Base-by-base conservation (phyloP, 2,888 invertebrate species). In the Nomada flava region DNA sequence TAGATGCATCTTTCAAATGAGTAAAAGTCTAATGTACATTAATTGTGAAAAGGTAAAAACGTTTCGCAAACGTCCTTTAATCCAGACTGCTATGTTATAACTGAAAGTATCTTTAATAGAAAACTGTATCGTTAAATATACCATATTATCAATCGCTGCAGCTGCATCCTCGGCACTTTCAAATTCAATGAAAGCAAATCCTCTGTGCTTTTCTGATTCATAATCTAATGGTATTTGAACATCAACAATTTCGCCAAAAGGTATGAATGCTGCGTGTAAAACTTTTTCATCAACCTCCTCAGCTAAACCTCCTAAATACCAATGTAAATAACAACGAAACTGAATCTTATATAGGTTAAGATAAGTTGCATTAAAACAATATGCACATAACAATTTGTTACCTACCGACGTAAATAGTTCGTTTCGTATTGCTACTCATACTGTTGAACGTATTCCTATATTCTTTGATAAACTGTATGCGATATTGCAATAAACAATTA, bases 151-250 rank as follows among this genome's bases (percentile, higher is more conserved):
- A 90, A 99, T 99, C 64, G 99, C 99, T 50, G 99, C 98, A 13
- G 98, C 97, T n/a, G 99, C 99, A 96, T 99, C 99, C 94, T 99
- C 99, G 11, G 98, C 97, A 87, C 96, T 95, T 94, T 99, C 99
- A 94, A 98, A 99, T 94, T 99, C 99, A 85, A 99, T 97, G 93
- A 99, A 99, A 0, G 99, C 99, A 94, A 99, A 99, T n/a, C 99
- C 99, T 91, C 99, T 95, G 92, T 99, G 99, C 92, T 98, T 98
- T 92, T 99, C 98, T 73, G 97, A 96, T 94, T 99, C 99, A 95
- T 99, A 99, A 95, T 99, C 99, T 68, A 99, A 95, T 13, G 99
- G 99, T 93, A 99, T 98, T 94, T 99, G 98, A 62, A 99, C 97
- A 93, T 99, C 99, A n/a, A 98, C 96, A 79, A 99, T 96, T 93